phyloP scores from a whole-genome alignment of 1,140 invertebrate genomes.

The Cydia amplana region DNA sequence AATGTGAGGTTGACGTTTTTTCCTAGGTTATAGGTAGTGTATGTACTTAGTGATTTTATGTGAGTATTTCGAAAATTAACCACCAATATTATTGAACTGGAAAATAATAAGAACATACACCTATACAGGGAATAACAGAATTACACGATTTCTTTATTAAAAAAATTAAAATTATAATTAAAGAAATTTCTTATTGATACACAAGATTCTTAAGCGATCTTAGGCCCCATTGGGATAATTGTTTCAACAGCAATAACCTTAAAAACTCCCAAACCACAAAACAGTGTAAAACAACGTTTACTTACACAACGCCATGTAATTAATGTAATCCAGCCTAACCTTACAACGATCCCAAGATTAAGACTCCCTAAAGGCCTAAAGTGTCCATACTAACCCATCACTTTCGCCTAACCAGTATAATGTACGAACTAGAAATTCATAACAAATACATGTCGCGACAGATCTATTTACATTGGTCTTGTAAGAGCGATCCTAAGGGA shows the following conservation, averaged over 20 bases:
- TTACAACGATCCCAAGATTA: conserved; percentile 3
- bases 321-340: not conserved
- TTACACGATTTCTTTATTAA: too few relatives aligned
- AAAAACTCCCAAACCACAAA: not conserved
- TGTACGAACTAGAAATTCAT: not conserved
- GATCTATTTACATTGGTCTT: not conserved
- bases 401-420: not conserved
- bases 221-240: too few relatives aligned
- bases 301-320: not conserved
- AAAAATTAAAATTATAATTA: too few relatives aligned
- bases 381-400: not conserved
- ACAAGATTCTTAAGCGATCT: too few relatives aligned
- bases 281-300: not conserved
- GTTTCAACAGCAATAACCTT: not conserved
- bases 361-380: not conserved
- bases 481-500: not conserved
- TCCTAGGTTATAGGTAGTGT: too few relatives aligned
- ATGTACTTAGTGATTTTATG: too few relatives aligned
- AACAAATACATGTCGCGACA: not conserved
- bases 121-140: too few relatives aligned
- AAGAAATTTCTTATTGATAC: too few relatives aligned
- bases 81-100: too few relatives aligned
- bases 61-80: too few relatives aligned
- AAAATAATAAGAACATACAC: too few relatives aligned
- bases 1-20: too few relatives aligned